These are phyloP conservation scores for Manduca sexta DNA, from an alignment of 1,140 invertebrate species.

Conservation along the genomic window DNA sequence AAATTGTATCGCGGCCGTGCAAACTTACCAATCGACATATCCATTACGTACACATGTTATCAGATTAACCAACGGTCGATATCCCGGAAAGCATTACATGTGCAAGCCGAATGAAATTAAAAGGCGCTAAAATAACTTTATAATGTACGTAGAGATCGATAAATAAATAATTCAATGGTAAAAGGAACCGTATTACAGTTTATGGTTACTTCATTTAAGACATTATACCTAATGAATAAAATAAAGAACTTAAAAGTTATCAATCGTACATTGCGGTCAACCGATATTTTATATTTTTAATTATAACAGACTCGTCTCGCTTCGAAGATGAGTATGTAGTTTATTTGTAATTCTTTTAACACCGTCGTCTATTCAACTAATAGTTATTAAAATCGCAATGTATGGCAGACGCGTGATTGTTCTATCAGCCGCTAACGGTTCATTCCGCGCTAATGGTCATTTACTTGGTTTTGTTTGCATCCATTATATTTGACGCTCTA, in stretches of 20 bases:
- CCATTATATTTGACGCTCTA: conserved; percentile 34
- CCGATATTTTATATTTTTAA: conserved; percentile 17
- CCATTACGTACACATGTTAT: conserved; percentile 10
- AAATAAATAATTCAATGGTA: conserved; percentile 20
- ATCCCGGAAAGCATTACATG: conserved; percentile 22
- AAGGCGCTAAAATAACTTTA: conserved; percentile 26
- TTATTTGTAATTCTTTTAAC: too few relatives aligned
- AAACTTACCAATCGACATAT: conserved; percentile 6
- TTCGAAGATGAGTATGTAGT: too few relatives aligned
- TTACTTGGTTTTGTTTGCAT: conserved; percentile 31
- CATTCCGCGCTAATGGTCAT: conserved; percentile 25
- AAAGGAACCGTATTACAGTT: conserved; percentile 31
- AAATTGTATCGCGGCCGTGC: conserved; percentile 17
- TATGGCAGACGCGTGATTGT: conserved; percentile 11
- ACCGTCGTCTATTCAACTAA: background rate
- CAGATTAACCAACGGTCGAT: conserved; percentile 28
- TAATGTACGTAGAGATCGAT: conserved; percentile 31
- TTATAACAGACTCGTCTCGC: conserved; percentile 17
- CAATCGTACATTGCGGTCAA: too few relatives aligned
- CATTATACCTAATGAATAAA: conserved; percentile 25
- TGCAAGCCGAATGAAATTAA: conserved; percentile 18
- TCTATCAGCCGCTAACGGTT: conserved; percentile 33
- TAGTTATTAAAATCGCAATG: background rate
- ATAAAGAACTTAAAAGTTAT: too few relatives aligned
- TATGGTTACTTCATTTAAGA: conserved; percentile 32